A percentile compares a stretch with the other conserved stretches of the same genome.
Conservation (phyloP, 1,140 invertebrate species). For the Drosophila kikkawai region DNA sequence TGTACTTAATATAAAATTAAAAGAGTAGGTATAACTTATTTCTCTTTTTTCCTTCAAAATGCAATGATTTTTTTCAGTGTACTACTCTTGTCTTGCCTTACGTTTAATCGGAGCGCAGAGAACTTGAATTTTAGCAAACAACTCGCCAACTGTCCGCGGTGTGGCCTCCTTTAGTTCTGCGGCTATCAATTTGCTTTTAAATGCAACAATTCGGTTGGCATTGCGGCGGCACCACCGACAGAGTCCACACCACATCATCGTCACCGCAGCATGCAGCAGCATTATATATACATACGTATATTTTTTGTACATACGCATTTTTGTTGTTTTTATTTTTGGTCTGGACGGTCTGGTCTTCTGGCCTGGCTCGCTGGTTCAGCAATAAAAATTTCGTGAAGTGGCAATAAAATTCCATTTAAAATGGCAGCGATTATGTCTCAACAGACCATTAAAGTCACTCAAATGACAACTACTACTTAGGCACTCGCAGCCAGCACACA, state of each 20-base stretch:
- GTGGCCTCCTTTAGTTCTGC: conserved; percentile 81
- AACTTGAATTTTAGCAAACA: conserved; percentile 72
- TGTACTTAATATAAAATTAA: too few species aligned
- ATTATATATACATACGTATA: conserved; percentile 16
- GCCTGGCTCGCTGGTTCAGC: conserved; percentile 47
- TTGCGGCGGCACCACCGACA: conserved; percentile 53
- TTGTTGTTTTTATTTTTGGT: conserved; percentile 46
- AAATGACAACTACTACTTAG: conserved; percentile 85
- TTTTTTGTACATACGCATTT: conserved; percentile 35
- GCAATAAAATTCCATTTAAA: conserved; percentile 85
- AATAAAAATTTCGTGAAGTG: conserved; percentile 84
- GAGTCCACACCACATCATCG: conserved; percentile 59
- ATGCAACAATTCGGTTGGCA: conserved; percentile 82
- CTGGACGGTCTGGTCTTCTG: conserved; percentile 4
- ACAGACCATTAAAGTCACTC: conserved; percentile 85
- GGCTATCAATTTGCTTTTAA: conserved; percentile 85
- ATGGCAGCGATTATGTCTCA: conserved; percentile 85
- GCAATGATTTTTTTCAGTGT: conserved; percentile 16
- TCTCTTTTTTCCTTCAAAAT: background rate
- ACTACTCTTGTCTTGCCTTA: conserved; percentile 58
- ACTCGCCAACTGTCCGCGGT: conserved; percentile 49
- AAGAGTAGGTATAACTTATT: background rate
- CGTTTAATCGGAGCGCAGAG: conserved; percentile 59
- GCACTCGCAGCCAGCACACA: conserved; percentile 59
- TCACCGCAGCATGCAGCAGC: conserved; percentile 72